Conservation (phyloP, 1,140 invertebrate genomes). For the Phocides pigmalion region DNA sequence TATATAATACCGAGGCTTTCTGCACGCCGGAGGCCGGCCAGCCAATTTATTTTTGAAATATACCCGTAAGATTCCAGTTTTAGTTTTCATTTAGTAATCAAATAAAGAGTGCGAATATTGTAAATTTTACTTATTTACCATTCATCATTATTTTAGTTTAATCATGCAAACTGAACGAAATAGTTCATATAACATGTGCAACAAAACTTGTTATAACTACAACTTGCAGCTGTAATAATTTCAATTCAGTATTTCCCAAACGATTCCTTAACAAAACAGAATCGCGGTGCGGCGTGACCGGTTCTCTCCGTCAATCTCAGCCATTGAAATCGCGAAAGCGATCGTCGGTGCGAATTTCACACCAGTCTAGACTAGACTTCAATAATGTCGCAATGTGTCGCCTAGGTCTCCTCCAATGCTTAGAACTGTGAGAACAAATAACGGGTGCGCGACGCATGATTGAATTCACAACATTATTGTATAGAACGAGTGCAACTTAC, state of each 20-base stretch:
- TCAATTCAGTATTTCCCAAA: slow-evolving; percentile 37
- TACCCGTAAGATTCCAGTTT: neutral
- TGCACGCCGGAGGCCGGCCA: slow-evolving; percentile 16
- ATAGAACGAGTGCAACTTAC: neutral
- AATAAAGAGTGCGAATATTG: neutral
- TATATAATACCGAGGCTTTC: slow-evolving; percentile 31
- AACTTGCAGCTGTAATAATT: slow-evolving; percentile 34
- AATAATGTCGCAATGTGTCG: slow-evolving; percentile 60
- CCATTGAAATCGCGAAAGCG: slow-evolving; percentile 72
- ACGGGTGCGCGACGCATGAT: slow-evolving; percentile 60
- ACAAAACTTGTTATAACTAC: slow-evolving; percentile 30
- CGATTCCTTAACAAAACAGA: slow-evolving; percentile 31
- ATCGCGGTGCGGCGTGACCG: slow-evolving; percentile 52
- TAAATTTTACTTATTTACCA: too few relatives aligned
- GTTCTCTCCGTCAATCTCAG: slow-evolving; percentile 69
- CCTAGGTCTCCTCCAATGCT: slow-evolving; percentile 61
- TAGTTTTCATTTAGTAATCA: neutral
- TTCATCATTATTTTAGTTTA: too few relatives aligned
- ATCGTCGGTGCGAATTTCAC: slow-evolving; percentile 75
- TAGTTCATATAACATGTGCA: slow-evolving; percentile 15
- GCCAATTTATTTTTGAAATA: slow-evolving; percentile 6
- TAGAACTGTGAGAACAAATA: slow-evolving; percentile 76
- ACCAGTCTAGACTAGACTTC: slow-evolving; percentile 75
- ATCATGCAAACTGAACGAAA: neutral
- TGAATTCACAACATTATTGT: slow-evolving; percentile 50